Conservation (phyloP, 2,888 invertebrate genomes). For the Euclidia mi region DNA sequence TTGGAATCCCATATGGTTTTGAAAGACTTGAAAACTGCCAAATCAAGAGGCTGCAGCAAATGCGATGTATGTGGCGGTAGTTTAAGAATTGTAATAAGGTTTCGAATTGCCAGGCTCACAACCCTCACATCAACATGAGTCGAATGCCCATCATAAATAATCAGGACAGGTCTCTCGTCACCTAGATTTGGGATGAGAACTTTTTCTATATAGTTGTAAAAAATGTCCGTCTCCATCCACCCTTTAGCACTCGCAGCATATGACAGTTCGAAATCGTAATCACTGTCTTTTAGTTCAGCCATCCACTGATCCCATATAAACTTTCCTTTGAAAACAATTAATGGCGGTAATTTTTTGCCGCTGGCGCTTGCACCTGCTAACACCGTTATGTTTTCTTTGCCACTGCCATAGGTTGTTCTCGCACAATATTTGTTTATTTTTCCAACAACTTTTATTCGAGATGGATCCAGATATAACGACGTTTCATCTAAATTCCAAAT, state of each 20-base stretch:
- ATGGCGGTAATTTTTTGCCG: constrained; percentile 42
- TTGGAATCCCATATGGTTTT: constrained; percentile 4
- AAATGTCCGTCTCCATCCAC: constrained; percentile 63
- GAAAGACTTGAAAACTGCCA: constrained; percentile 9
- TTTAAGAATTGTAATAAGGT: constrained; percentile 14
- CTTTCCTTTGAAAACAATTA: constrained; percentile 51
- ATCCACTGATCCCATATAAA: constrained; percentile 54
- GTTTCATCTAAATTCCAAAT: constrained; percentile 53
- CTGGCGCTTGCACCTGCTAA: constrained; percentile 35
- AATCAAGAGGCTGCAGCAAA: constrained; percentile 14
- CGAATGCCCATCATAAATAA: constrained; percentile 7
- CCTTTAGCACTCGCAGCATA: constrained; percentile 63
- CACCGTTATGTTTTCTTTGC: constrained; percentile 31
- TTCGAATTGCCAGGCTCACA: constrained; percentile 9
- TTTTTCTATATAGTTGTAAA: constrained; percentile 59
- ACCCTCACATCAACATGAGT: constrained; percentile 9
- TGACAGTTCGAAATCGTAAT: constrained; percentile 54
- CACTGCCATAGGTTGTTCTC: constrained; percentile 37
- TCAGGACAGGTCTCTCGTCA: constrained; percentile 46
- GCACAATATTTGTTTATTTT: constrained; percentile 24
- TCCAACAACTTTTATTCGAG: constrained; percentile 53
- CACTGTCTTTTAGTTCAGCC: constrained; percentile 19
- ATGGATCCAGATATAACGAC: constrained; percentile 40
- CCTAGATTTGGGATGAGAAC: constrained; percentile 54
- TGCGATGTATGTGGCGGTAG: constrained; percentile 17